Conservation (phyloP, 2,888 invertebrate species). For the Phaedon cochleariae region DNA sequence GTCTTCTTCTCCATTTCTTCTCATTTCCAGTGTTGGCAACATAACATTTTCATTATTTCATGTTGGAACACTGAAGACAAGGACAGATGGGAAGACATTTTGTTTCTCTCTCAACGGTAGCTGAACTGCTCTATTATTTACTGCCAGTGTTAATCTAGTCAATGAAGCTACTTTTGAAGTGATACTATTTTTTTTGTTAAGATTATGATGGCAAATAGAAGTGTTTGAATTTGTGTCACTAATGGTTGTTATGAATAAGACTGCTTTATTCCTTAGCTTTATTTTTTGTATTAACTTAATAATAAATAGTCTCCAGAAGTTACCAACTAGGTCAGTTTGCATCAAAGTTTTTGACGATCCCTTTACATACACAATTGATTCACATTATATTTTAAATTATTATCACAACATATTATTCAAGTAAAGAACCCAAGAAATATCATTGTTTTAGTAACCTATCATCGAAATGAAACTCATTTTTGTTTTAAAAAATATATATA, state of each 20-base stretch:
- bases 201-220: neutral
- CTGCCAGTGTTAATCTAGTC: slow-evolving; percentile 17
- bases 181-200: slow-evolving; percentile 5
- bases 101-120: too few species aligned
- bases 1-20: too few species aligned
- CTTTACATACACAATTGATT: slow-evolving; percentile 22
- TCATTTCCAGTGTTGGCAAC: too few species aligned
- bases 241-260: neutral
- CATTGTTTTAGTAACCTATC: neutral
- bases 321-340: slow-evolving; percentile 23
- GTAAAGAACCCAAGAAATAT: slow-evolving; percentile 10
- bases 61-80: too few species aligned
- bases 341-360: slow-evolving; percentile 19
- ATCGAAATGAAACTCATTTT: neutral
- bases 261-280: slow-evolving; percentile 21
- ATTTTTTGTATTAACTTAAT: neutral
- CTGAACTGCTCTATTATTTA: too few species aligned
- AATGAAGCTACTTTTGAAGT: slow-evolving; percentile 8
- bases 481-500: neutral
- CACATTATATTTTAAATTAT: slow-evolving; percentile 18
- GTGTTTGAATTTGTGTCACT: neutral
- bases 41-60: too few species aligned
- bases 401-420: slow-evolving; percentile 20
- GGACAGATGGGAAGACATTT: too few species aligned
- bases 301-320: slow-evolving; percentile 9